phyloP scores from a whole-genome alignment of 2,113 vertebrate species.

The Progne subis region DNA sequence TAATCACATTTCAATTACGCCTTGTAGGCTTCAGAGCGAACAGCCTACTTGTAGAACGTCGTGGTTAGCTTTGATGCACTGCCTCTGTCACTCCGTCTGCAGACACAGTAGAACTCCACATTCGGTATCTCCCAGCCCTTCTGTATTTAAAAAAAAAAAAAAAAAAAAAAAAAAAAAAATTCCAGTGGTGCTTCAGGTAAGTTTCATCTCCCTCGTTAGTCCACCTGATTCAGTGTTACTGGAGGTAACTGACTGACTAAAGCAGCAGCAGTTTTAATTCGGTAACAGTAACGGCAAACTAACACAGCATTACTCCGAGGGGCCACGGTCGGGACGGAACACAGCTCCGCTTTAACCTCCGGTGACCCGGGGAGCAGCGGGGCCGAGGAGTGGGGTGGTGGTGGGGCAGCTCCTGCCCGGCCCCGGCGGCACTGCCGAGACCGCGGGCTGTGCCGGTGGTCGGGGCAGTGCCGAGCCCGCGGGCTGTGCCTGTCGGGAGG shows the following conservation, averaged over 20 bases:
- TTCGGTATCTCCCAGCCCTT: background rate
- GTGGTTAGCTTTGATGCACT: background rate
- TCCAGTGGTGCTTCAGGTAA: accelerated
- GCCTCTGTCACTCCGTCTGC: background rate
- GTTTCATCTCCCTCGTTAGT: background rate
- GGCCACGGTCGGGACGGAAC: too few species aligned
- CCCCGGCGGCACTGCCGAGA: background rate
- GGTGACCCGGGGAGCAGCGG: background rate
- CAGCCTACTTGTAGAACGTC: background rate
- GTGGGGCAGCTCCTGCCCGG: background rate
- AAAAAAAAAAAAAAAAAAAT: background rate
- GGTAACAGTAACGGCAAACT: background rate
- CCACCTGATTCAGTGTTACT: accelerated
- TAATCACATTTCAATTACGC: slow-evolving; percentile 57
- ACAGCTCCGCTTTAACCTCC: background rate
- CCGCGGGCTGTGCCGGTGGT: too few species aligned
- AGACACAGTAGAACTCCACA: background rate
- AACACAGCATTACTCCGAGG: background rate
- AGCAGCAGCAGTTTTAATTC: background rate
- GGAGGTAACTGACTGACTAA: background rate
- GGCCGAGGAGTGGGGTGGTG: accelerated
- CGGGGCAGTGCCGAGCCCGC: too few species aligned
- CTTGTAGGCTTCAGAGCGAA: slow-evolving; percentile 29
- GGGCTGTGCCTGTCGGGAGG: too few species aligned
- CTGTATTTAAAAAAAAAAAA: too few species aligned